Base-by-base conservation (phyloP, 2,888 invertebrate species). In the Drosophila histrio region DNA sequence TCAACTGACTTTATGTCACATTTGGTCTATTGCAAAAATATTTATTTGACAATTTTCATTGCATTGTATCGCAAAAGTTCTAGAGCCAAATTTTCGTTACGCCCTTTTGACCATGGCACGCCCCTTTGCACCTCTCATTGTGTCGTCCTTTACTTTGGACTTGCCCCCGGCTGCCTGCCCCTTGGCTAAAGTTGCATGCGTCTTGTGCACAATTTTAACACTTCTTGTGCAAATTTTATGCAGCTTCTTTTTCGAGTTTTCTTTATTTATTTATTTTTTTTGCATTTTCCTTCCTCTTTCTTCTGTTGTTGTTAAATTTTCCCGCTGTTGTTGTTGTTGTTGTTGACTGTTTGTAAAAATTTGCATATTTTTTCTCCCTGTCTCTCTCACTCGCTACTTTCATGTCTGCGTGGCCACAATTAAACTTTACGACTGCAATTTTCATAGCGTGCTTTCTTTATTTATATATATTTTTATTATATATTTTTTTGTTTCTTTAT, bases 221-320 rank as follows among this genome's bases (percentile, higher is more conserved):
- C 84, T 87, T 84, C 75, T 87, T 87, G 79, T 87, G 85, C 72
- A 85, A 83, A 86, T 80, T 87, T 77, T 68, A 81, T 73, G 87
- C 84, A 84, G 57, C 72, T 83, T 68, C 58, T 69, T 76, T 69
- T 61, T 41, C 22, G 21, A 63, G 52, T 52, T 57, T 36, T 68
- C 47, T 61, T 62, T 44, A 3, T 41, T 36, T 61, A 13, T 22
- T 58, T n/a, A n/a, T n/a, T 43, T 50, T 30, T 54, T n/a, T 26
- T 28, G 30, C 11, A 7, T 22, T 53, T 53, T 30, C 2, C 13
- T 38, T 28, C 44, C 17, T 26, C 19, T 24, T 53, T 50, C 34
- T 30, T 28, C 17, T 36, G 44, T 52, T 39, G 30, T 30, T 26
- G 17, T 34, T n/a, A 1, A n/a, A 36, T 46, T 49, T 43, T 9